These are phyloP conservation scores for Microcebus griseorufus DNA, from an alignment of 2,113 vertebrate species.

Conservation along the genomic window DNA sequence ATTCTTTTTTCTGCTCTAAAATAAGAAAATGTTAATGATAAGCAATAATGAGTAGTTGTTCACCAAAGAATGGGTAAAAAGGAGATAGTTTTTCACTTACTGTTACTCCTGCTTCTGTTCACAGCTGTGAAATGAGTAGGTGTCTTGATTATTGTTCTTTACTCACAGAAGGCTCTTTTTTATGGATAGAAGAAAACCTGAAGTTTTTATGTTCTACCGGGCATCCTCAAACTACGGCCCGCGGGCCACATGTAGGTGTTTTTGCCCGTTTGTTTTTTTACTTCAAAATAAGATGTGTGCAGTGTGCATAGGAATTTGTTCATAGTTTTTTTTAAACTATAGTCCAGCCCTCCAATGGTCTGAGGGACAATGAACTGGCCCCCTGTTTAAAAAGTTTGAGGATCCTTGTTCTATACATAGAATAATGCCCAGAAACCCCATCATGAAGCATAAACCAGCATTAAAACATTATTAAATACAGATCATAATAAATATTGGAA, in stretches of 20 bases:
- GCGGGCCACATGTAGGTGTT: too few species aligned
- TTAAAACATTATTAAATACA: background rate
- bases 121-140: rapidly evolving
- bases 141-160: background rate
- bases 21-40: background rate
- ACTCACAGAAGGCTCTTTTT: background rate
- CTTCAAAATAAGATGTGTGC: too few species aligned
- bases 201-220: background rate
- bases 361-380: too few species aligned
- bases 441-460: background rate
- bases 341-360: too few species aligned
- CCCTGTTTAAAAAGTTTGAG: too few species aligned
- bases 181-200: background rate
- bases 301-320: too few species aligned
- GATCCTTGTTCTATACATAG: background rate
- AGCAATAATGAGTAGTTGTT: too few species aligned
- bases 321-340: too few species aligned
- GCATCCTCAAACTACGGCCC: too few species aligned
- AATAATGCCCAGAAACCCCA: background rate
- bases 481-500: background rate
- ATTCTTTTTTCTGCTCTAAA: background rate
- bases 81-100: rapidly evolving
- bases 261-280: too few species aligned
- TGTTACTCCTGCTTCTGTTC: background rate
- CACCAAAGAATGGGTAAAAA: background rate